These are phyloP conservation scores for Pollenia griseotomentosa DNA, from an alignment of 2,888 invertebrate species.

Conservation along the genomic window DNA sequence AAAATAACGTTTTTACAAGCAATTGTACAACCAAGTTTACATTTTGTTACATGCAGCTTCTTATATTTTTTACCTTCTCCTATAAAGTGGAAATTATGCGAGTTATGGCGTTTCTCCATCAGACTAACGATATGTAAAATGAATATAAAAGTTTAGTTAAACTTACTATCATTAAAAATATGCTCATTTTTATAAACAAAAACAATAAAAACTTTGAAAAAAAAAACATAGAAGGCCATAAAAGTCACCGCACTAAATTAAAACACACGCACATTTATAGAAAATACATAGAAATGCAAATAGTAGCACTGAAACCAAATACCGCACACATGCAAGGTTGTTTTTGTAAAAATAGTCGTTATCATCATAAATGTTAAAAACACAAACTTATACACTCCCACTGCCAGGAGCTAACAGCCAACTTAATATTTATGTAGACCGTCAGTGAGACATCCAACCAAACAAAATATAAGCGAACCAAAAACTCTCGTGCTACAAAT, in stretches of 20 bases:
- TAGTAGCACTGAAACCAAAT: slow-evolving; percentile 12
- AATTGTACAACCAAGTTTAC: no score
- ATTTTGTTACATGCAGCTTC: no score
- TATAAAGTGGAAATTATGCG: no score
- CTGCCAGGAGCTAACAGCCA: slow-evolving; percentile 30
- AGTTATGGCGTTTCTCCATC: no score
- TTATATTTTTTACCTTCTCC: no score
- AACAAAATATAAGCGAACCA: not conserved
- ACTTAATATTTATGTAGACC: not conserved
- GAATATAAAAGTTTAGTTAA: not conserved
- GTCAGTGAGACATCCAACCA: not conserved
- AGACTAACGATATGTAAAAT: not conserved
- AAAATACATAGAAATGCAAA: not conserved
- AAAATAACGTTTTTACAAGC: no score
- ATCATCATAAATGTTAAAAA: slow-evolving; percentile 27
- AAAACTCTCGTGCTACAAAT: slow-evolving; percentile 13
- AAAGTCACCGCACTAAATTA: slow-evolving; percentile 43
- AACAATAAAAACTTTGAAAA: not conserved
- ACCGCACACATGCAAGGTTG: slow-evolving; percentile 51
- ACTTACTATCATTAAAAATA: slow-evolving; percentile 22
- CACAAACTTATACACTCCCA: no score
- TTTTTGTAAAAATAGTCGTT: slow-evolving; percentile 27
- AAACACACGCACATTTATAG: slow-evolving; percentile 12
- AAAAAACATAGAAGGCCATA: slow-evolving; percentile 25
- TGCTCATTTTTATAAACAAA: not conserved